A percentile compares a stretch with the other conserved stretches of the same genome.
Conservation (phyloP, 2,888 invertebrate species). For the Embidobia sp. region DNA sequence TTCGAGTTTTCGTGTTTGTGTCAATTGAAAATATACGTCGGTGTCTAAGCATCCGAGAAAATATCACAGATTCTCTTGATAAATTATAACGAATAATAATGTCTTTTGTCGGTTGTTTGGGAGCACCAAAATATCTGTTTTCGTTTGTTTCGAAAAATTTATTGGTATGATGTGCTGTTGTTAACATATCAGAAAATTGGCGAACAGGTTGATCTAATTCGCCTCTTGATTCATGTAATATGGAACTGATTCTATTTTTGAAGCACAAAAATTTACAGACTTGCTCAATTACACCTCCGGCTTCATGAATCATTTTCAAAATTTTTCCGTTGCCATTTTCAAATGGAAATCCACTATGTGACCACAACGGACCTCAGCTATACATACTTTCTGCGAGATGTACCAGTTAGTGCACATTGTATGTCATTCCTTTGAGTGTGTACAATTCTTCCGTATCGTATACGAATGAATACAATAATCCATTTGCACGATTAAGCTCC, state of each 20-base stretch:
- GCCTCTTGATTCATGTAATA: too few species aligned
- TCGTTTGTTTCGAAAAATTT: too few species aligned
- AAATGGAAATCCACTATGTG: conserved; percentile 1
- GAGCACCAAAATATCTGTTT: too few species aligned
- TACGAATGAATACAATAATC: not conserved
- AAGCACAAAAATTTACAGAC: not conserved
- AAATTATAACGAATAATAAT: too few species aligned
- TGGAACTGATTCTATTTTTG: not conserved
- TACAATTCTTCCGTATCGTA: not conserved
- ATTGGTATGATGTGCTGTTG: too few species aligned
- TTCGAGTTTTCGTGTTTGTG: too few species aligned
- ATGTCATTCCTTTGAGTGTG: not conserved
- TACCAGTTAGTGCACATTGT: not conserved
- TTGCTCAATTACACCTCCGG: not conserved
- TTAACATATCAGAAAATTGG: too few species aligned
- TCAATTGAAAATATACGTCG: too few species aligned
- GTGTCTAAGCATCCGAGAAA: too few species aligned
- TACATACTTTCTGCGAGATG: not conserved
- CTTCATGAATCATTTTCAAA: not conserved
- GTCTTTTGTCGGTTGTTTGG: too few species aligned
- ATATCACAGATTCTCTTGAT: too few species aligned
- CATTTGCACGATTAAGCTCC: not conserved
- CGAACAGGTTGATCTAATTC: too few species aligned
- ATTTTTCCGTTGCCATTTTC: not conserved
- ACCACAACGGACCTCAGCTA: not conserved